phyloP scores from a whole-genome alignment of 2,113 vertebrate genomes.

The Nannobrachium achirus region DNA sequence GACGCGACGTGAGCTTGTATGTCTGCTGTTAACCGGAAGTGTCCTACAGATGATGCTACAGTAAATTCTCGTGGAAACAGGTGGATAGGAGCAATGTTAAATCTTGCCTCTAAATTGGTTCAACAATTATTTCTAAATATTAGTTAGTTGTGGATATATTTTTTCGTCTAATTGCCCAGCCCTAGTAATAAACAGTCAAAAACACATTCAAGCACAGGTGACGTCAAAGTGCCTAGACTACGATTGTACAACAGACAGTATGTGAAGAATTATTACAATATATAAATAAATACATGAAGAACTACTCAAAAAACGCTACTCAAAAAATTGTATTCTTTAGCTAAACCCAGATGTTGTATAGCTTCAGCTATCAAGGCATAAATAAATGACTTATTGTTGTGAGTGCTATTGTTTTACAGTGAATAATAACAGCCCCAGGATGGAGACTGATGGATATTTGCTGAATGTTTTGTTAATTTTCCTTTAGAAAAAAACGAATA shows the following conservation, averaged over 20 bases:
- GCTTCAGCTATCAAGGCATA: slow-evolving; percentile 34
- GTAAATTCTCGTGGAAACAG: too few species aligned
- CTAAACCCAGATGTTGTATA: slow-evolving; percentile 7
- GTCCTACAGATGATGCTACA: too few species aligned
- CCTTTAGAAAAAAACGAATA: too few species aligned
- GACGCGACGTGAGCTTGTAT: too few species aligned
- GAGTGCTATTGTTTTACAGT: slow-evolving; percentile 16
- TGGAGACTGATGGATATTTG: neutral
- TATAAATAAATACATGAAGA: slow-evolving; percentile 42
- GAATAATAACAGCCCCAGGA: slow-evolving; percentile 13
- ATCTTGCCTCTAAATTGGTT: too few species aligned
- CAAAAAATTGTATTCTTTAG: slow-evolving; percentile 25
- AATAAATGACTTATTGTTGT: slow-evolving; percentile 41
- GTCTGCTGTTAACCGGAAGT: too few species aligned
- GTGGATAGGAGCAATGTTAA: too few species aligned
- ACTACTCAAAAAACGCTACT: slow-evolving; percentile 38
- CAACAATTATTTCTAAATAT: too few species aligned
- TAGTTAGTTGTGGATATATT: too few species aligned
- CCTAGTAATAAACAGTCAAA: too few species aligned
- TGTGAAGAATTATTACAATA: slow-evolving; percentile 8
- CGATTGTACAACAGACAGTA: slow-evolving; percentile 64
- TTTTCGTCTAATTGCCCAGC: too few species aligned
- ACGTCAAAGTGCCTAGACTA: slow-evolving; percentile 74
- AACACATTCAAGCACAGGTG: slow-evolving; percentile 47
- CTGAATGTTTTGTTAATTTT: slow-evolving; percentile 17